phyloP scores from a whole-genome alignment of 53 echinoderm and acorn worm species.

The Echinometra lucunter region DNA sequence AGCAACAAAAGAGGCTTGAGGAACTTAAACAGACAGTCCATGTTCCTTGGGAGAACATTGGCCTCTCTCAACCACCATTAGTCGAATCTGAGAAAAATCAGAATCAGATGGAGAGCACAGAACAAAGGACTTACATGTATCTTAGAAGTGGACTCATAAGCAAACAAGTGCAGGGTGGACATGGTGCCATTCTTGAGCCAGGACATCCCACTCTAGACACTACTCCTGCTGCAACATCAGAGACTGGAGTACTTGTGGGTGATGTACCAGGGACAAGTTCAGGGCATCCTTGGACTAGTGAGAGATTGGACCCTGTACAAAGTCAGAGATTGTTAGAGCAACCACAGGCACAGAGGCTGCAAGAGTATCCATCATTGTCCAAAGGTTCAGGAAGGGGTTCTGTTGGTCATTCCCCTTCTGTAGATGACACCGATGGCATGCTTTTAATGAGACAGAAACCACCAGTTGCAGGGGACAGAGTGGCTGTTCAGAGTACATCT shows the following conservation, averaged over 20 bases:
- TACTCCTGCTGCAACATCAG: background rate
- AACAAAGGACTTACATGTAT: background rate
- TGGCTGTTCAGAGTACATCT: background rate
- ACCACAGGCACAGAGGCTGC: background rate
- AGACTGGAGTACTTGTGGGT: background rate
- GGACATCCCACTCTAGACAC: background rate
- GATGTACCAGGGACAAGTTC: background rate
- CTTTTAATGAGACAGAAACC: slow-evolving; percentile 16
- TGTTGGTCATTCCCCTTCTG: background rate
- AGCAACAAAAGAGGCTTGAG: slow-evolving; percentile 72
- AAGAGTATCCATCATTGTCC: background rate
- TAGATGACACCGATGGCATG: background rate
- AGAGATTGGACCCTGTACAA: background rate
- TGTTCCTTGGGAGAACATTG: slow-evolving; percentile 47
- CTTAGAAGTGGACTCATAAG: background rate
- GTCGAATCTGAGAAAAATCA: background rate
- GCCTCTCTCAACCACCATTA: background rate
- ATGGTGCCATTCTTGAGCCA: background rate
- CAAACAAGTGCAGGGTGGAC: too few species aligned
- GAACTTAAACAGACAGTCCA: slow-evolving; percentile 62
- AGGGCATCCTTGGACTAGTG: background rate
- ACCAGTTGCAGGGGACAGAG: background rate
- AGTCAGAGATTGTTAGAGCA: background rate
- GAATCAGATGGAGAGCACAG: background rate
- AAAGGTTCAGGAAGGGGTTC: background rate